Conservation (phyloP, 2,113 vertebrate genomes). For the Anoplopoma fimbria region DNA sequence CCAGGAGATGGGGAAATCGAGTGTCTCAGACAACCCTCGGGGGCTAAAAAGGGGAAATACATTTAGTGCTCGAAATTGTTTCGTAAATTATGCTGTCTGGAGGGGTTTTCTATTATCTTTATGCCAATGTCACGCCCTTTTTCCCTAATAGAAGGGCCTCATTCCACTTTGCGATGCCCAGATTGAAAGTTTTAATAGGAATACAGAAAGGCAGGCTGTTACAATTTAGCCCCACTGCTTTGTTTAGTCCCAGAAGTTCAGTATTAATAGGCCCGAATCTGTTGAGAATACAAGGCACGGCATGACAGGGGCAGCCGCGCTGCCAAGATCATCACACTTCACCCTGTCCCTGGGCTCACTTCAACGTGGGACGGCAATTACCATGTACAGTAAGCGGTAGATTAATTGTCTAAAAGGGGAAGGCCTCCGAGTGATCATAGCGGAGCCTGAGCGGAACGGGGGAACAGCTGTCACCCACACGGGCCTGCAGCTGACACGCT, state of each 20-base stretch:
- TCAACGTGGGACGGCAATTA: constrained; percentile 74
- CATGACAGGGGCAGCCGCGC: constrained; percentile 26
- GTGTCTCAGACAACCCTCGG: not conserved
- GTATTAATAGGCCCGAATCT: constrained; percentile 69
- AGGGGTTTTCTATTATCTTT: constrained; percentile 40
- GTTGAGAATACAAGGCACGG: constrained; percentile 67
- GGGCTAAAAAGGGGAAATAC: constrained; percentile 26
- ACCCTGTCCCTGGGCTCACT: constrained; percentile 54
- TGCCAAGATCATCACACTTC: constrained; percentile 64
- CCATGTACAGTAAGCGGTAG: constrained; percentile 64
- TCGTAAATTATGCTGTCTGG: constrained; percentile 41
- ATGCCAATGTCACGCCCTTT: constrained; percentile 28
- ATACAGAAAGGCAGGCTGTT: constrained; percentile 29
- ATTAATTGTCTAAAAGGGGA: constrained; percentile 72
- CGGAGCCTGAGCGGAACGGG: constrained; percentile 37
- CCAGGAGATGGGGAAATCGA: constrained; percentile 71
- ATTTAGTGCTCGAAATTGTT: constrained; percentile 33
- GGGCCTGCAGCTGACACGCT: constrained; percentile 73
- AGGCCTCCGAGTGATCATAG: constrained; percentile 49
- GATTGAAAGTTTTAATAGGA: constrained; percentile 50
- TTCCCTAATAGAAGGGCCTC: constrained; percentile 8
- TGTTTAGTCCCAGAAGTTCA: constrained; percentile 54
- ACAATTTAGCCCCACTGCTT: constrained; percentile 16
- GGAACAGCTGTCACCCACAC: constrained; percentile 76
- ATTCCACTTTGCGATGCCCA: constrained; percentile 14